Base-by-base conservation (phyloP, 2,113 vertebrate genomes). In the Carlito syrichta region DNA sequence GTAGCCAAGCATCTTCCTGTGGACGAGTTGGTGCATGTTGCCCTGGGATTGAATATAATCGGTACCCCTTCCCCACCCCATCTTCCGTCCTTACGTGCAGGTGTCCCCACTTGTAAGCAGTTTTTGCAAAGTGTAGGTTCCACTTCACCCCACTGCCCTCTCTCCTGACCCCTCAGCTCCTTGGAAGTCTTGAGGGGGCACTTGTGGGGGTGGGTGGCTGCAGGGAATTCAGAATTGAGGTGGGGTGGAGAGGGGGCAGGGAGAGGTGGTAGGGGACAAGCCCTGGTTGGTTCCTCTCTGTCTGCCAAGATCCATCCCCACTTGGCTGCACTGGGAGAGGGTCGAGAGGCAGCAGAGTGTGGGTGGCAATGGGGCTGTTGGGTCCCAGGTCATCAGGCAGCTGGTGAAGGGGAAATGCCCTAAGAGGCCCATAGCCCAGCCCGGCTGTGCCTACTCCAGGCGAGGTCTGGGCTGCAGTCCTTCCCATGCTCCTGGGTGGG, bases 1-100 rank as follows among this genome's bases (percentile, higher is more conserved):
- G 77, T 23, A 43, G 96, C 76, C 93, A 89, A 50, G 96, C 40
- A 3, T 71, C 91, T 73, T 96, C 58, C 94, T 54, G 85, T 93
- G 97, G 93, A 40, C 32, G 16, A 69, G 48, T 32, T 1, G 27
- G 17, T 94, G 89, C 86, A 77, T 86, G 92, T 87, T 40, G 89
- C 79, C 27, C 54, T 86, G 60, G 81, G 93, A 11, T 82, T 58
- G 25, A 19, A 78, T 66, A 10, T 63, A 38, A 32, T 38, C 86
- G 52, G 93, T n/a, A 3, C 43, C 68, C 77, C 58, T 77, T 30
- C 2, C 74, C 96, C 48, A 0, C 58, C 78, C 10, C 23, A 1
- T 85, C 11, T 77, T 54, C 8, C 0, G 0, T 43, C 38, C 30
- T 43, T 35, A 38, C 22, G 19, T 63, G 22, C 38, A 1, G 54